Percentiles rank a stretch among this genome's conserved stretches.
These are phyloP conservation scores for Oreonectes daqikongensis DNA, from an alignment of 2,797 vertebrate species.

Conservation along the genomic window DNA sequence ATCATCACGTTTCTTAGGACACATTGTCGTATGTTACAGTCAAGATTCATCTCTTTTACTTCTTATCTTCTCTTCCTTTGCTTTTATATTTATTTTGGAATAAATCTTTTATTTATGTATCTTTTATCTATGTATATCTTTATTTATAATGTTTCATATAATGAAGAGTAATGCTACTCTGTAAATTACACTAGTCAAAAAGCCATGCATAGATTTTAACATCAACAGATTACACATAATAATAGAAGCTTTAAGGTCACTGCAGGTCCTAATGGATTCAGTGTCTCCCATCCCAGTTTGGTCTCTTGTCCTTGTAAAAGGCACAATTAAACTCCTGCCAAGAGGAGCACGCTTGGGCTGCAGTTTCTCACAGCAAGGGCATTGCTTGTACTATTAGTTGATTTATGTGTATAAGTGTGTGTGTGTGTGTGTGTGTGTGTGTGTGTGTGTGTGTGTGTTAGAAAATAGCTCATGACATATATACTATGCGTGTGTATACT, in stretches of 20 bases:
- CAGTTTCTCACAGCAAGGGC: conserved; percentile 58
- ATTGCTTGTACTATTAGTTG: conserved; percentile 49
- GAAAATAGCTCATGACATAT: not conserved
- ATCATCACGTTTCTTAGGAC: conserved; percentile 29
- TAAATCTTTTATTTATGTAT: conserved; percentile 15
- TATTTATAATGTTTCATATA: not conserved
- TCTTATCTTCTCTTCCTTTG: conserved; percentile 19
- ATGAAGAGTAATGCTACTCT: too few relatives aligned
- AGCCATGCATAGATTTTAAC: not conserved
- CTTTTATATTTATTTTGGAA: conserved; percentile 7
- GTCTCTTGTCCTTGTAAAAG: conserved; percentile 53
- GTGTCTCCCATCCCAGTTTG: conserved; percentile 39
- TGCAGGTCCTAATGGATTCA: conserved; percentile 37
- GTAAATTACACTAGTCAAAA: not conserved
- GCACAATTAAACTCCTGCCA: conserved; percentile 59
- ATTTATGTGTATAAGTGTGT: conserved; percentile 41
- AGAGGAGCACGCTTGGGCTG: conserved; percentile 51
- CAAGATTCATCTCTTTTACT: conserved; percentile 11
- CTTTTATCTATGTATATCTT: conserved; percentile 1
- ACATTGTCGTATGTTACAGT: conserved; percentile 25
- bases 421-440: conserved; percentile 17
- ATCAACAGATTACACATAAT: not conserved
- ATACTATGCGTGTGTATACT: not conserved
- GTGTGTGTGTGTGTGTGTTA: conserved; percentile 4
- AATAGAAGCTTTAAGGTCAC: conserved; percentile 28